Evolutionary conservation across 2,113 vertebrate species (phyloP).

Genomic region (Vulpes ferrilata): DNA sequence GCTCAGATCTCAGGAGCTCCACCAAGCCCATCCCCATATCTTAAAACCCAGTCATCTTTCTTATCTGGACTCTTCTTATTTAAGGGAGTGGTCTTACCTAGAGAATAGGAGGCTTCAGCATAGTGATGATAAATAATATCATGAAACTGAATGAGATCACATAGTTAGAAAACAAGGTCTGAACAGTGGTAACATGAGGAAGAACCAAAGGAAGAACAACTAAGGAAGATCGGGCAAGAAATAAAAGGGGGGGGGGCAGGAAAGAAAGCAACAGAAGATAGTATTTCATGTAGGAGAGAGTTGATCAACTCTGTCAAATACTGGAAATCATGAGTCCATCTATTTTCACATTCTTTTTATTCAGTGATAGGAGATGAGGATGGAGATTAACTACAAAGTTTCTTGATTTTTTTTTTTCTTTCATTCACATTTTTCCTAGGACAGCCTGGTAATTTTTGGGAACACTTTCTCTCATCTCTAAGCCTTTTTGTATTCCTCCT

Average conservation of each 20-base stretch:
- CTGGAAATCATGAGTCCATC: not conserved
- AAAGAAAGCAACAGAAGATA: not conserved
- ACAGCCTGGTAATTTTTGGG: not conserved
- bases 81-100: not conserved
- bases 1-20: not conserved
- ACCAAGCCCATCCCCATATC: not conserved
- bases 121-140: not conserved
- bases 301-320: not conserved
- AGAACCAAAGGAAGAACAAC: not conserved
- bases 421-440: not conserved
- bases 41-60: not conserved
- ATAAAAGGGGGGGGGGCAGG: no score
- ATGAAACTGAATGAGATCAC: not conserved
- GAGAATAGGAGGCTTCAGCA: not conserved
- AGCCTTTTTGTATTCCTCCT: not conserved
- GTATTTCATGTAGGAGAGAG: not conserved
- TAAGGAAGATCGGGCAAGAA: not conserved
- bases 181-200: not conserved
- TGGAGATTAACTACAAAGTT: not conserved
- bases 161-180: not conserved
- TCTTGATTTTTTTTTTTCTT: not conserved
- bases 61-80: not conserved
- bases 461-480: not conserved
- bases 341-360: not conserved
- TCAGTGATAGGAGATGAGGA: not conserved